phyloP scores from a whole-genome alignment of 2,797 vertebrate genomes.

The Poecilia wingei region DNA sequence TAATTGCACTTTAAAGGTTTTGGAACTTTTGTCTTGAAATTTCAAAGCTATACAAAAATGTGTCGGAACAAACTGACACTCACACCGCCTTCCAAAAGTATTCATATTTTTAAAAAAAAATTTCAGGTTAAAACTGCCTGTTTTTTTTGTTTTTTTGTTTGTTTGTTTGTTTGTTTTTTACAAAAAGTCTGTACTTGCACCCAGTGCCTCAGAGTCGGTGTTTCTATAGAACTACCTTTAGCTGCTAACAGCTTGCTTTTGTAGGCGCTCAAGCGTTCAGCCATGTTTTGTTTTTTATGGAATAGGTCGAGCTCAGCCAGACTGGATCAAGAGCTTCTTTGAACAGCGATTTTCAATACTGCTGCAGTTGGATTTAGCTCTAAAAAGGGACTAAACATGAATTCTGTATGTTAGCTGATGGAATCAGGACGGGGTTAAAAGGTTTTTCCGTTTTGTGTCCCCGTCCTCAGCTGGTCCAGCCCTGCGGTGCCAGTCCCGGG shows the following conservation, averaged over 20 bases:
- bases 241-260: neutral
- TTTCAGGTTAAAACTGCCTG: too few relatives aligned
- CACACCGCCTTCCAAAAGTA: neutral
- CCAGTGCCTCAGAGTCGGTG: too few relatives aligned
- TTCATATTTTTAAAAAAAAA: neutral
- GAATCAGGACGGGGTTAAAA: neutral
- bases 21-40: neutral
- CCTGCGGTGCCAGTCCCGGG: conserved; percentile 48
- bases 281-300: neutral
- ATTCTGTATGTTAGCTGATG: neutral
- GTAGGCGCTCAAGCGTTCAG: neutral
- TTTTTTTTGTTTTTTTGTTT: too few relatives aligned
- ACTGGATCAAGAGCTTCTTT: neutral
- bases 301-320: neutral
- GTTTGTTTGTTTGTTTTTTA: neutral
- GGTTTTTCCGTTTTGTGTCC: neutral
- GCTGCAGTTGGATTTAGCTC: neutral
- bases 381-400: neutral
- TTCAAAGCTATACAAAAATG: neutral
- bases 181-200: too few relatives aligned
- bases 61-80: neutral
- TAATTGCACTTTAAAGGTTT: too few relatives aligned
- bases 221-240: too few relatives aligned
- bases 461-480: conserved; percentile 83
- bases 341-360: neutral